Evolutionary conservation across 2,797 vertebrate genomes (phyloP).

Genomic region (Epinephelus coioides): DNA sequence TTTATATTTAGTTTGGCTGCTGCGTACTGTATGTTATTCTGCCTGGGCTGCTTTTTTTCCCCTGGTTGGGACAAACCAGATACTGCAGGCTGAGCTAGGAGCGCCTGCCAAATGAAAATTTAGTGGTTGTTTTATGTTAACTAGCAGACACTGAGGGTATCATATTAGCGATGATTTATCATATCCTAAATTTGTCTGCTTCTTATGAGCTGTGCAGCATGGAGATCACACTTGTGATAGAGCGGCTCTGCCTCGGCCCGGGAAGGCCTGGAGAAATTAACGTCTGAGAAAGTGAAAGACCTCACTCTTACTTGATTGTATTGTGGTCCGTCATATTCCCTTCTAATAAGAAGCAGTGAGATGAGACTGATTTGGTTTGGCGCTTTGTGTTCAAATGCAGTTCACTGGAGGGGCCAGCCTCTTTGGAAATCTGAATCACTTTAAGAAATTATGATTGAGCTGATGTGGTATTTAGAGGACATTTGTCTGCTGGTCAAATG

Average conservation of each 20-base stretch:
- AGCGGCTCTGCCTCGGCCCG: constrained; percentile 19
- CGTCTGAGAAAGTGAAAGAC: constrained; percentile 50
- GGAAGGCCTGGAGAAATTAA: constrained; percentile 47
- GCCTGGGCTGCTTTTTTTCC: constrained; percentile 33
- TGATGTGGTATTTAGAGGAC: constrained; percentile 40
- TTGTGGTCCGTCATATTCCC: constrained; percentile 55
- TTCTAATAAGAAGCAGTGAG: constrained; percentile 53
- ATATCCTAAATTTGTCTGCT: constrained; percentile 52
- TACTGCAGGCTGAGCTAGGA: constrained; percentile 34
- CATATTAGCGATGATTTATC: constrained; percentile 70
- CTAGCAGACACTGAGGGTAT: constrained; percentile 63
- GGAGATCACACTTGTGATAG: constrained; percentile 55
- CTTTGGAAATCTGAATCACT: constrained; percentile 47
- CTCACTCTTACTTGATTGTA: constrained; percentile 48
- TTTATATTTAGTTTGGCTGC: constrained; percentile 52
- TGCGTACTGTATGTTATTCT: constrained; percentile 36
- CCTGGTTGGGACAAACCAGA: constrained; percentile 40
- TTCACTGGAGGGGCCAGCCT: constrained; percentile 30
- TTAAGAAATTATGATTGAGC: constrained; percentile 39
- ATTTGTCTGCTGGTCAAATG: constrained; percentile 43
- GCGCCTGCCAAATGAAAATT: constrained; percentile 48
- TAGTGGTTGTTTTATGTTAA: constrained; percentile 69
- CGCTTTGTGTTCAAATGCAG: constrained; percentile 45
- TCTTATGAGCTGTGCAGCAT: constrained; percentile 50
- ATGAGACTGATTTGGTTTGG: constrained; percentile 65